Percentiles rank a stretch among this genome's conserved stretches.
These are phyloP conservation scores for Glareola pratincola DNA, from an alignment of 2,113 vertebrate species.

Conservation along the genomic window DNA sequence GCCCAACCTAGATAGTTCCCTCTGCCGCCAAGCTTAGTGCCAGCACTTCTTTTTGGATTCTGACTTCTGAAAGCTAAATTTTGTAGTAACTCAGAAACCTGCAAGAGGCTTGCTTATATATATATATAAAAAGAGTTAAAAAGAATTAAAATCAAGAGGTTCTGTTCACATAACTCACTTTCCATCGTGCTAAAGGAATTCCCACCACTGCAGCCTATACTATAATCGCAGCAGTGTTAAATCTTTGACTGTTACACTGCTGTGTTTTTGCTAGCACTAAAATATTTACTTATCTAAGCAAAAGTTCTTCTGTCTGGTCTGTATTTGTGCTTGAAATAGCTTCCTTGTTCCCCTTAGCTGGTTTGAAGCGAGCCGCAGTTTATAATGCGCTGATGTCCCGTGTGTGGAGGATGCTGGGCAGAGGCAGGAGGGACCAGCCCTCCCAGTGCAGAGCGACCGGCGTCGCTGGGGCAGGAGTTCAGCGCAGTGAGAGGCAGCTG, in stretches of 20 bases:
- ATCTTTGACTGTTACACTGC: background rate
- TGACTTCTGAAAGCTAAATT: background rate
- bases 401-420: background rate
- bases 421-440: background rate
- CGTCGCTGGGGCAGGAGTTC: background rate
- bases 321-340: background rate
- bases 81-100: background rate
- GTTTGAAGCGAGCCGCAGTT: background rate
- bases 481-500: background rate
- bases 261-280: conserved; percentile 23
- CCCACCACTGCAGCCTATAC: background rate
- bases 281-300: conserved; percentile 58
- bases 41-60: background rate
- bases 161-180: background rate
- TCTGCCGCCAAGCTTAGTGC: background rate
- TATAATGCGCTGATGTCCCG: background rate
- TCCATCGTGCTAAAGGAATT: background rate
- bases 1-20: background rate
- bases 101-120: background rate
- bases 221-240: background rate
- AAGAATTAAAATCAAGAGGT: background rate
- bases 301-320: conserved; percentile 16
- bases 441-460: background rate
- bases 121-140: background rate
- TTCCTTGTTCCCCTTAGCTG: background rate